Evolutionary conservation across 2,888 invertebrate genomes (phyloP).

Genomic region (Elmis aenea): DNA sequence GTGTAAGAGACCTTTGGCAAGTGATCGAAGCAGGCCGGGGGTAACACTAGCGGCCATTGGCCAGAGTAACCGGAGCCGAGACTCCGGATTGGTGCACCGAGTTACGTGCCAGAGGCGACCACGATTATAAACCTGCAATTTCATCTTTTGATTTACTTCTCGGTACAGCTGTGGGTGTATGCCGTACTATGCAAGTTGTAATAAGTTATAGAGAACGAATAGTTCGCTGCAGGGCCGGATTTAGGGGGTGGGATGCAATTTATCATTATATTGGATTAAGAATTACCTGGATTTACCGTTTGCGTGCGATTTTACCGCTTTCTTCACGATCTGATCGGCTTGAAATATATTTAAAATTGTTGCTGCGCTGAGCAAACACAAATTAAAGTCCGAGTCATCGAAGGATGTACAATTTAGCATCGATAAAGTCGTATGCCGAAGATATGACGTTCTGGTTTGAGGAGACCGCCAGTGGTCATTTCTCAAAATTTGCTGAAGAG

Average conservation of each 20-base stretch:
- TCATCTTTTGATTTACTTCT: conserved; percentile 45
- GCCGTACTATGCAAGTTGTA: conserved; percentile 24
- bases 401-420: too few species aligned
- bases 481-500: too few species aligned
- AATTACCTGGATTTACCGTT: conserved; percentile 11
- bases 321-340: too few species aligned
- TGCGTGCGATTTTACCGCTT: too few species aligned
- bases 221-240: conserved; percentile 31
- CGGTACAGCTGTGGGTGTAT: conserved; percentile 36
- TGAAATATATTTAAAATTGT: too few species aligned
- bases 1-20: conserved; percentile 41
- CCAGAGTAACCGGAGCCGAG: conserved; percentile 39
- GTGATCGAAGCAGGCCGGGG: conserved; percentile 41
- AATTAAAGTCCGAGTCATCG: too few species aligned
- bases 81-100: conserved; percentile 45
- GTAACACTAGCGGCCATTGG: conserved; percentile 47
- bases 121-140: conserved; percentile 45
- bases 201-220: conserved; percentile 31
- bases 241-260: conserved; percentile 30
- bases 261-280: conserved; percentile 22
- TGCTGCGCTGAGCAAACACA: too few species aligned
- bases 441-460: too few species aligned
- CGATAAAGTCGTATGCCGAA: too few species aligned
- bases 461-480: too few species aligned
- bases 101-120: conserved; percentile 43